These are phyloP conservation scores for Thamnaconus septentrionalis DNA, from an alignment of 2,113 vertebrate species.

Conservation along the genomic window DNA sequence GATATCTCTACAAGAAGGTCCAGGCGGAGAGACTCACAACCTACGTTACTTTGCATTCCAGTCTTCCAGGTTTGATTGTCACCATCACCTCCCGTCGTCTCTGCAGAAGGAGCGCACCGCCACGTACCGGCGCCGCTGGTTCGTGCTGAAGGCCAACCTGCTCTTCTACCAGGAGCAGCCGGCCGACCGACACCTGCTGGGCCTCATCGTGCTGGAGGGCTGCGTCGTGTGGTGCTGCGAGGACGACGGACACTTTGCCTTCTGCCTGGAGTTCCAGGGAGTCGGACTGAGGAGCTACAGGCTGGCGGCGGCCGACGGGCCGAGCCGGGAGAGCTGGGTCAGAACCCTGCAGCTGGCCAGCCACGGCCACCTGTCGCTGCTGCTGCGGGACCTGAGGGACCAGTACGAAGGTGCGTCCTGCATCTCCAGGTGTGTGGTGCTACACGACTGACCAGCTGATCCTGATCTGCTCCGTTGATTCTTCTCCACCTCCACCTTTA, in stretches of 20 bases:
- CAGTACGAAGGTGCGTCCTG: conserved; percentile 68
- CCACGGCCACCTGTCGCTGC: conserved; percentile 68
- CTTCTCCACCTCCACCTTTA: conserved; percentile 35
- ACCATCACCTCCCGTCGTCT: background rate
- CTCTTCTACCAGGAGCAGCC: conserved; percentile 80
- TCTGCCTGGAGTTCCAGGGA: conserved; percentile 69
- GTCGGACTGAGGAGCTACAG: conserved; percentile 69
- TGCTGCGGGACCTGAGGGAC: conserved; percentile 69
- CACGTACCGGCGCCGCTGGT: conserved; percentile 78
- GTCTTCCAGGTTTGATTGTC: background rate
- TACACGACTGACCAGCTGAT: background rate
- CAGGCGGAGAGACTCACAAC: background rate
- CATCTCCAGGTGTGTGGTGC: background rate
- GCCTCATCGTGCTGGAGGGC: conserved; percentile 81
- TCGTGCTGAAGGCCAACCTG: conserved; percentile 79
- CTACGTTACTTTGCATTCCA: background rate
- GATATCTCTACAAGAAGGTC: conserved; percentile 82
- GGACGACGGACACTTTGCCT: conserved; percentile 63
- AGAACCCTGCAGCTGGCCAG: conserved; percentile 71
- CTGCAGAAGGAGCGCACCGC: conserved; percentile 62
- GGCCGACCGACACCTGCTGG: conserved; percentile 71
- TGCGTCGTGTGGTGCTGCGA: conserved; percentile 68
- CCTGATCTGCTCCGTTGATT: background rate
- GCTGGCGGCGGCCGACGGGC: conserved; percentile 71
- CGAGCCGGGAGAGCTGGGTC: conserved; percentile 74